Evolutionary conservation across 2,888 invertebrate genomes (phyloP), one percentile per base, ranked within the genome.

Genomic region (Coremacera marginata): DNA sequence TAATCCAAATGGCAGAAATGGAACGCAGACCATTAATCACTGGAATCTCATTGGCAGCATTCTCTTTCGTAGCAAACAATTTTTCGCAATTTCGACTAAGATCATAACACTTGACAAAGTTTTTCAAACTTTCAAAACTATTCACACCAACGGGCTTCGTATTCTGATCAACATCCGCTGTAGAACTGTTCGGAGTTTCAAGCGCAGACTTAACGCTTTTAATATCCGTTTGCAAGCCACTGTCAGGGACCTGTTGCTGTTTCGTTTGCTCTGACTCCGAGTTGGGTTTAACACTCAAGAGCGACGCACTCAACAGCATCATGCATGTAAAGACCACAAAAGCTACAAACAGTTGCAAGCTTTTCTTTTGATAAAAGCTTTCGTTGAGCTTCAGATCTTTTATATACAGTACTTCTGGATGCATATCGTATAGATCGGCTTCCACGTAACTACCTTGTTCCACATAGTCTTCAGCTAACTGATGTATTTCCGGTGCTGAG

Each of bases 1-100:
- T 85, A 27, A 90, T 89, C 88, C 89, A 89, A 27, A 89, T 82
- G 77, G 89, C 88, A n/a, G 87, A 88, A 0, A 90, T 83, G 0
- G 89, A 89, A 52, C 90, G 84, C 55, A 90, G 77, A 0, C 90
- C 90, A 81, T 90, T 88, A 79, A 90, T 88, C 0, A 89, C 83
- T 2, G 89, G 89, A 57, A 90, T 89, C 60, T 88, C 86, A 44
- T 83, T 82, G 0, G 84, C 57, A 0, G 80, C 63, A 5, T 83
- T 82, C 22, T 85, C 83, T 0, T 83, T 82, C 3, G 85, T 79
- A 0, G 86, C 79, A 78, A 89, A 89, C 16, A 89, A 80, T 65
- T 83, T 84, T 2, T 81, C 76, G 76, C 83, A 86, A 70, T 90
- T 90, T 2, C 79, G 77, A n/a, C 82, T 81, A 0, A 89, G 70